Evolutionary conservation across 2,113 vertebrate genomes (phyloP), one percentile per base, ranked within the genome.

Genomic region (Anguilla rostrata): DNA sequence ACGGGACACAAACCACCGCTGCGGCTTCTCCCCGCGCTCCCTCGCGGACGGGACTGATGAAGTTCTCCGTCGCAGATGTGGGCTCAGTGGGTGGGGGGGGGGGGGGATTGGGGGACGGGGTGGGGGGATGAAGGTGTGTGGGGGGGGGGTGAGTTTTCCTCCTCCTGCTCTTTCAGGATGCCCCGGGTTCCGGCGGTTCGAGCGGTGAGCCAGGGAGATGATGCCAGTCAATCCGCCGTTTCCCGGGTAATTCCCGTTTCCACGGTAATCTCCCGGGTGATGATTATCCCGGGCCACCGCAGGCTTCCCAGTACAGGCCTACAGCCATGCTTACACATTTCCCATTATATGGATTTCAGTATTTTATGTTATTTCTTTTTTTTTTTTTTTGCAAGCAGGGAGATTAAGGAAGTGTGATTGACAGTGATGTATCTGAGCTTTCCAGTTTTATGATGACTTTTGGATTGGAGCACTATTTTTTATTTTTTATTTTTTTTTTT

Each of bases 221-320:
- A 87, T 81, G 85, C 83, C 90, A 85, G 39, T 85, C 81, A 84
- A 87, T 90, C 88, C 89, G 80, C 90, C 89, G 8, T 60, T 87
- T 90, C 87, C 87, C 87, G 86, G 89, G 88, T 88, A 90, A 92
- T 91, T 90, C 92, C 86, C 75, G 34, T 34, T 34, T 90, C 87
- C 87, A 86, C 86, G 89, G 88, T 88, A 90, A 92, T 91, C 90
- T 92, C 86, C 75, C 3, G 78, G 88, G 88, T 85, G 85, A 90
- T 90, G 87, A 91, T 89, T 39, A 34, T 6, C 0, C 8, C 41
- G 5, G 5, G 39, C 91, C 81, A 81, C 87, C 34, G 85, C 15
- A 78, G 82, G 90, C 88, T 92, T 89, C 89, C 86, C 29, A 56
- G 80, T 89, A 89, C 86, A 86, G 85, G 84, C 89, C 87, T 85